Evolutionary conservation across 2,888 invertebrate genomes (phyloP), one percentile per base, ranked within the genome.

Genomic region (Agrilus biguttatus): DNA sequence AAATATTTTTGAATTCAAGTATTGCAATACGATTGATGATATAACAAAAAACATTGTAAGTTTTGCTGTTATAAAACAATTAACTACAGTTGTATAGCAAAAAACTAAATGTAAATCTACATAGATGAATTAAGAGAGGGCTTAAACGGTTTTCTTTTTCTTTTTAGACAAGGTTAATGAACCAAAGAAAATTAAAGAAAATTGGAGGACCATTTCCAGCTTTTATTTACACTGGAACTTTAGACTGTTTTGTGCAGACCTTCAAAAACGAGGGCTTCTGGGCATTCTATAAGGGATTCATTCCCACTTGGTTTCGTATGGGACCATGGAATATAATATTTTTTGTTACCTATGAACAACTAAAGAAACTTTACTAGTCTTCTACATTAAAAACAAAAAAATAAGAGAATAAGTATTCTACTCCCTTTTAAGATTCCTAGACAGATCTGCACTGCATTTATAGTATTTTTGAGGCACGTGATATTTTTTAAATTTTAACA

Each of bases 311-410:
- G 83, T 74, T 95, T 52, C 77, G 93, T 52, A 88, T 95, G 83
- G 93, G 93, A 0, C 93, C 95, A 5, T 95, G 93, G 93, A 93
- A 93, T 70, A 83, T 95, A 51, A 92, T 93, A 62, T 93, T 93
- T 72, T 93, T 93, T 69, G 76, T 92, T 60, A 85, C 88, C 8
- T 93, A 90, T 66, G 93, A 93, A 65, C 90, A 91, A 64, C 73
- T 93, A 48, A 91, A 90, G 66, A 74, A 75, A 54, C 55, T 81
- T 45, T 79, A 83, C 68, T 80, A 53, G 57, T 37, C 21, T 40
- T 5, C 28, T 2, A 10, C 28, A 2, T 10, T 23, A 23, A 23
- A 23, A 23, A 23, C 3, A 6, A 5, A 23, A 23, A 7, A 10
- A 10, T 10, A 28, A 28, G 10, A 8, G 10, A 10, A 28, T 10